These are phyloP conservation scores for Hydraecia micacea DNA, from an alignment of 2,888 invertebrate species.

Conservation along the genomic window DNA sequence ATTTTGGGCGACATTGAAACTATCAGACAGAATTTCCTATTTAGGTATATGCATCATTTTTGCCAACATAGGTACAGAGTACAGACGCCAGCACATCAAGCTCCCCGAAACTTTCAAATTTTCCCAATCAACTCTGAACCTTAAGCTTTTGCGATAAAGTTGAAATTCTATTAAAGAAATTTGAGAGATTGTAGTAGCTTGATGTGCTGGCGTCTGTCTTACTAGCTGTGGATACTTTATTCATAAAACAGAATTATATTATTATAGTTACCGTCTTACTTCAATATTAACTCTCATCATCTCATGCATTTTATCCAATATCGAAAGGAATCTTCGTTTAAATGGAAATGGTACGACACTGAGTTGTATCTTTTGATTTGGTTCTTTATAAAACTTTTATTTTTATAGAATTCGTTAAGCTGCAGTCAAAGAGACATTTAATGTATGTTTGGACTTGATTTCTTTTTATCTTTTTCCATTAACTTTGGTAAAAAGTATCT, in stretches of 20 bases:
- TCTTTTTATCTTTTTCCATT: not conserved
- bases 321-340: constrained; percentile 1
- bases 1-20: no score
- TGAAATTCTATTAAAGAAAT: no score
- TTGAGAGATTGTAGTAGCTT: no score
- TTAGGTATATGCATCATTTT: no score
- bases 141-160: no score
- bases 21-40: no score
- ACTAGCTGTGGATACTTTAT: not conserved
- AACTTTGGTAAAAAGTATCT: not conserved
- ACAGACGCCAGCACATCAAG: no score
- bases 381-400: not conserved
- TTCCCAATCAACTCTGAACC: no score
- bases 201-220: no score
- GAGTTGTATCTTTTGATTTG: not conserved
- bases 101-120: no score
- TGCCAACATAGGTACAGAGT: no score
- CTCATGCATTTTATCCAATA: constrained; percentile 13
- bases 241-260: not conserved
- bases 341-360: not conserved
- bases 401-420: not conserved
- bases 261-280: not conserved
- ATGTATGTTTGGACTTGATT: not conserved
- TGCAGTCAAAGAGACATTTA: not conserved
- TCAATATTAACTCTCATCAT: constrained; percentile 3